Conservation (phyloP, 2,888 invertebrate genomes). For the Pachymerium ferrugineum region DNA sequence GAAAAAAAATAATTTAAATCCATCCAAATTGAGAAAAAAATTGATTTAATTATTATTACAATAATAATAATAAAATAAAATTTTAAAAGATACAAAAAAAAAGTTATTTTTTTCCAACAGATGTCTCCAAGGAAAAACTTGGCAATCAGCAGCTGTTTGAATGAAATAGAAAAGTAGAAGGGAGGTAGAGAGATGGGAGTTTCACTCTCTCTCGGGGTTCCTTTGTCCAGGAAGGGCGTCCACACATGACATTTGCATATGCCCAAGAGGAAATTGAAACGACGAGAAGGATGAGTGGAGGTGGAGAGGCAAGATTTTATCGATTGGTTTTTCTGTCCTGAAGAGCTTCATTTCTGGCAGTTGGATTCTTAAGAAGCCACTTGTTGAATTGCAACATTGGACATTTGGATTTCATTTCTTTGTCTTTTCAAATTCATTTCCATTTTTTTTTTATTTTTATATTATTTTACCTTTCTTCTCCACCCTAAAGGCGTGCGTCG, state of each 20-base stretch:
- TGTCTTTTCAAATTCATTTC: not conserved
- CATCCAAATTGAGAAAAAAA: not conserved
- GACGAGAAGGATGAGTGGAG: conserved; percentile 11
- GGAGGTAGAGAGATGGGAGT: conserved; percentile 12
- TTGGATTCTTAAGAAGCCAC: not conserved
- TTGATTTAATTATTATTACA: not conserved
- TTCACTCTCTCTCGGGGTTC: conserved; percentile 19
- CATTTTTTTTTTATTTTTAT: not conserved
- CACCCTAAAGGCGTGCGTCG: not conserved
- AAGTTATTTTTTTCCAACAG: not conserved
- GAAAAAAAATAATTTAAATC: conserved; percentile 1
- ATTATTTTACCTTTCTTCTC: not conserved
- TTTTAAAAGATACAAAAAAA: not conserved
- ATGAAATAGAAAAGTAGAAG: conserved; percentile 5
- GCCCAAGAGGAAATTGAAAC: conserved; percentile 32
- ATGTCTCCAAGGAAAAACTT: not conserved
- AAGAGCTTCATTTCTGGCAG: not conserved
- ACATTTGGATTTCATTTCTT: not conserved
- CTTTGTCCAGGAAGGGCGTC: conserved; percentile 23
- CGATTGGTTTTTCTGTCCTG: conserved; percentile 22
- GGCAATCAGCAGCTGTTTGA: conserved; percentile 22
- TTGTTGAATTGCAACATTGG: not conserved
- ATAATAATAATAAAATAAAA: conserved; percentile 1
- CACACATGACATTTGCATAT: conserved; percentile 30
- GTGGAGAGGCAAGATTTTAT: conserved; percentile 22